phyloP scores from a whole-genome alignment of 1,140 invertebrate genomes.

The Aplysia californica region DNA sequence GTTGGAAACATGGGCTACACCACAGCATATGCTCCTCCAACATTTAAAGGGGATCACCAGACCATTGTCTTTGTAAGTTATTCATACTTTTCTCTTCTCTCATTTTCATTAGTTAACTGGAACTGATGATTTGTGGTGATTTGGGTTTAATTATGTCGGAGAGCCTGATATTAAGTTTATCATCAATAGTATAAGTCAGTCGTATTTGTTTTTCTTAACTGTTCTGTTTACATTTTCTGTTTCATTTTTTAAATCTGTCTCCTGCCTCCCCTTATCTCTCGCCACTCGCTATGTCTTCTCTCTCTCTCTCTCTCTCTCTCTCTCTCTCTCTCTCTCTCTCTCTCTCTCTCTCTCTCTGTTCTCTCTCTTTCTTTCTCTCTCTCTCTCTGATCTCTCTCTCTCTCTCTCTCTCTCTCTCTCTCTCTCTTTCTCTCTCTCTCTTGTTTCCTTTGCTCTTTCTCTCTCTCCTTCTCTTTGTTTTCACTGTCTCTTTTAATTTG shows the following conservation, averaged over 20 bases:
- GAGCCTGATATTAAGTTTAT: background rate
- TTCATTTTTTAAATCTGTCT: background rate
- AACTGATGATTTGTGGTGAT: too few relatives aligned
- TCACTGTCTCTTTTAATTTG: background rate
- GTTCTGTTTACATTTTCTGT: background rate
- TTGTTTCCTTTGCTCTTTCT: background rate
- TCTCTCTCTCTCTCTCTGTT: too few relatives aligned
- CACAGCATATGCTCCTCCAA: constrained; percentile 79
- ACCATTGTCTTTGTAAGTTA: constrained; percentile 93
- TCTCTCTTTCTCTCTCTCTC: background rate
- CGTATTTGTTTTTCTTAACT: background rate
- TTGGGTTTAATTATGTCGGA: background rate
- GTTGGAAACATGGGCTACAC: constrained; percentile 92
- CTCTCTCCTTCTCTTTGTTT: too few relatives aligned
- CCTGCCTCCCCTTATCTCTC: background rate
- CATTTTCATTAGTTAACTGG: background rate
- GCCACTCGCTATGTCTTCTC: background rate
- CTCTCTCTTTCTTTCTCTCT: too few relatives aligned
- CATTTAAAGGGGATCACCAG: constrained; percentile 91
- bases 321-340: background rate
- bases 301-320: too few relatives aligned
- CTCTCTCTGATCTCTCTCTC: too few relatives aligned
- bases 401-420: background rate
- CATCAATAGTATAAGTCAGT: background rate
- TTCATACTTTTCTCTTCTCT: too few relatives aligned